Evolutionary conservation across 2,888 invertebrate species (phyloP), one percentile per base, ranked within the genome.

Genomic region (Aporophyla nigra): DNA sequence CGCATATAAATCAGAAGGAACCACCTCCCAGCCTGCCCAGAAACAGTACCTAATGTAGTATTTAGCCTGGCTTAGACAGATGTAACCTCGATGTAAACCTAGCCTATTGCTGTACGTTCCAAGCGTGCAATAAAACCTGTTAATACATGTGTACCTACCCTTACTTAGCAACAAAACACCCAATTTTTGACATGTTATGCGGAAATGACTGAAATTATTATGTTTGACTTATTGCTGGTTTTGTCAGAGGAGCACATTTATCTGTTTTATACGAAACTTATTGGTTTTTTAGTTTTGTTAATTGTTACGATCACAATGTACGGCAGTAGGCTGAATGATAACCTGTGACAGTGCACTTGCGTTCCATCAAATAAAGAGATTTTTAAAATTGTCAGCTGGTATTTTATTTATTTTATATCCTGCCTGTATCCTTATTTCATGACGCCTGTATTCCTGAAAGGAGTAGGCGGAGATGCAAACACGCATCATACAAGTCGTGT

Each of bases 341-440:
- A 86, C 86, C 86, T 93, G 91, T 92, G 92, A 91, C 91, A 87
- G 90, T 93, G 94, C 93, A 93, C 92, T 81, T 90, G 91, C 91
- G 90, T 93, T 93, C 91, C 94, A 94, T 92, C 92, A 93, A 95
- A 94, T 95, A 95, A 95, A 95, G 90, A 93, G 91, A 93, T 93
- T 94, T 94, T 92, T 91, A 91, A 95, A 93, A 90, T 88, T 88
- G 86, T 68, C 33, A 19, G 24, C 27, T 76, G 62, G 58, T 80
- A 83, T 85, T 87, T 86, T 84, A 84, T 85, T 73, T 5, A 2
- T 10, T 43, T 43, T 12, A 7, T 27, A 10, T 58, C 0, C 27
- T 19, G 16, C 5, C 1, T n/a, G 14, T 56, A 43, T 27, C 62
- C 21, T 24, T 9, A 49, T 66, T 66, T 27, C 1, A 27, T 14